These are phyloP conservation scores for Delia radicum DNA, from an alignment of 1,140 invertebrate genomes.

Conservation along the genomic window DNA sequence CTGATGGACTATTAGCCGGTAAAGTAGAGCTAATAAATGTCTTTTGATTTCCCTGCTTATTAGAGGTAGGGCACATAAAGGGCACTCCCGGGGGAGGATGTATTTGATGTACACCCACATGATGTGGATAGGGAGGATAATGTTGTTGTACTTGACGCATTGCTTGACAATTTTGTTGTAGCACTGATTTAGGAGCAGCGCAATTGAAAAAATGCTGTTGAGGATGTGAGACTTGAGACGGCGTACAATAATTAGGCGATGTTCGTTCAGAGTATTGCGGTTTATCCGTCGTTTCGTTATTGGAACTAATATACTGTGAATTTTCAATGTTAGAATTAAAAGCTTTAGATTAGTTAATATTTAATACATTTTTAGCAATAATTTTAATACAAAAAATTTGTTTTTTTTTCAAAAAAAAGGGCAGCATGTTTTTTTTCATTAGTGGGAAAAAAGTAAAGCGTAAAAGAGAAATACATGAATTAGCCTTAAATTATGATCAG, in stretches of 20 bases:
- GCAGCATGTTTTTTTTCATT: neutral
- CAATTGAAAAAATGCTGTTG: constrained; percentile 46
- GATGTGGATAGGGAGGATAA: constrained; percentile 55
- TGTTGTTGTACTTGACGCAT: constrained; percentile 55
- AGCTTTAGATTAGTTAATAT: constrained; percentile 13
- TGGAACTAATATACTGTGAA: neutral
- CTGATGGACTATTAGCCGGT: neutral
- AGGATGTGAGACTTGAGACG: neutral
- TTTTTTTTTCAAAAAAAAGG: neutral
- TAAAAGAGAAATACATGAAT: neutral
- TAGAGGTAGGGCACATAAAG: constrained; percentile 31
- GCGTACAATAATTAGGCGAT: neutral
- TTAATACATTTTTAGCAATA: neutral
- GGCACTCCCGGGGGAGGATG: constrained; percentile 51
- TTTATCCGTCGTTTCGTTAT: neutral
- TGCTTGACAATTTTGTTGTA: constrained; percentile 54
- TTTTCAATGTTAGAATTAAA: constrained; percentile 8
- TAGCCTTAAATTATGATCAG: neutral
- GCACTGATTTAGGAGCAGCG: constrained; percentile 54
- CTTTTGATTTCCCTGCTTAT: neutral
- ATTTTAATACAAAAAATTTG: neutral
- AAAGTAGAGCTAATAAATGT: constrained; percentile 18
- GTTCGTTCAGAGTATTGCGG: neutral
- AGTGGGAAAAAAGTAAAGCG: neutral
- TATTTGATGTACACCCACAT: constrained; percentile 53